Base-by-base conservation (phyloP, 2,888 invertebrate species). In the Caenorhabditis macrosperma region DNA sequence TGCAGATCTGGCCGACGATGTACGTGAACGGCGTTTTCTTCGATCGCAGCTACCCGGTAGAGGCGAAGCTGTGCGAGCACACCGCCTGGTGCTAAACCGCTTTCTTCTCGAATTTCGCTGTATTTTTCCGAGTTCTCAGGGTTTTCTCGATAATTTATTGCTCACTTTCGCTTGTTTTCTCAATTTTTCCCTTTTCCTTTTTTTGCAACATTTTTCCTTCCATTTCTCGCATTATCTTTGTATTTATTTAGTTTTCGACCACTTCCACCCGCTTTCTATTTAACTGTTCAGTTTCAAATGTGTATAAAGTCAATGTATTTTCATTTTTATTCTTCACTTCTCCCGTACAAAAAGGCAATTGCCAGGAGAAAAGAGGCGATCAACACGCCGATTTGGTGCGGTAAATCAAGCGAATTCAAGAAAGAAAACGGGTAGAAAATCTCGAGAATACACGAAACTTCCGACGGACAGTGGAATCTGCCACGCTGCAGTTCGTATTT, bases 11-110 rank as follows among this genome's bases (percentile, higher is more conserved):
- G 89, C 89, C 89, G 12, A 89, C 89, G 30, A 88, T 87, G 72
- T 89, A 89, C 76, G 89, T 89, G 7, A 89, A 89, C 69, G 89
- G 89, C 41, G 86, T 86, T 22, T 89, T 89, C 85, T 89, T 89
- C 84, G 89, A 89, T 55, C 83, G 89, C 22, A 83, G 82, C 57
- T 89, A 89, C 68, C 89, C 89, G n/a, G 84, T 89, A 26, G 87
- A 88, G 50, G 81, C 78, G 35, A 87, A 89, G 69, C 80, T 89
- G 30, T 89, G 89, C 68, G 83, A 87, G 67, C 81, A 88, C 69
- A 88, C 89, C 17, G 82, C 82, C 57, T 90, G 84, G 82, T 89
- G 89, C 77, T 89, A 82, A 81, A 63, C 22, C 15, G 20, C 28
- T 61, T n/a, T 24, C 7, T 60, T 28, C 30, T 44, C n/a, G 1